Percentiles rank a stretch among this genome's conserved stretches.
These are phyloP conservation scores for Catharus ustulatus DNA, from an alignment of 2,797 vertebrate genomes.

Conservation along the genomic window DNA sequence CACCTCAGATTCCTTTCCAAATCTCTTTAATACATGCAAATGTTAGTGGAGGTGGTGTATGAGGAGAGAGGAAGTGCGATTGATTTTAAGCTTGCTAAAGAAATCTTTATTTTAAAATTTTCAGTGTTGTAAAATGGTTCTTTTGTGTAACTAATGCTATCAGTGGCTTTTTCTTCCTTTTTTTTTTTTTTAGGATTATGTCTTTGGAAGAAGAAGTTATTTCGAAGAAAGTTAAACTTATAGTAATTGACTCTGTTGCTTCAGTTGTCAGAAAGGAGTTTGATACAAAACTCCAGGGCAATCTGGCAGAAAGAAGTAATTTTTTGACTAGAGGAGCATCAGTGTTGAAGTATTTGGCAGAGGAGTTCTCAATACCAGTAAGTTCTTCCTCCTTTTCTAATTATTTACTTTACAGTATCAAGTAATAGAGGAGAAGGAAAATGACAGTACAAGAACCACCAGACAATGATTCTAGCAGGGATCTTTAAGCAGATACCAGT, in stretches of 20 bases:
- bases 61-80: not conserved
- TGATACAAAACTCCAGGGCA: constrained; percentile 82
- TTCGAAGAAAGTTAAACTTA: constrained; percentile 78
- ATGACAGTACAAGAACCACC: not conserved
- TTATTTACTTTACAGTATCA: not conserved
- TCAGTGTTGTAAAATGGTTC: not conserved
- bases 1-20: not conserved
- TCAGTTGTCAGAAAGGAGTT: constrained; percentile 88
- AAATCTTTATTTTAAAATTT: not conserved
- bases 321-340: constrained; percentile 81
- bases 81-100: not conserved
- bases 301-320: constrained; percentile 80
- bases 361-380: constrained; percentile 86
- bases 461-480: not conserved
- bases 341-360: constrained; percentile 83
- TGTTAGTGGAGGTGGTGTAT: not conserved
- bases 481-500: not conserved
- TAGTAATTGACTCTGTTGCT: constrained; percentile 85
- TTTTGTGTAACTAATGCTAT: not conserved
- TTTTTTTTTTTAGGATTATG: constrained; percentile 72
- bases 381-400: constrained; percentile 55
- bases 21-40: not conserved
- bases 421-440: not conserved
- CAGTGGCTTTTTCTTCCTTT: not conserved
- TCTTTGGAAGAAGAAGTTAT: constrained; percentile 87